These are phyloP conservation scores for Polia nebulosa DNA, from an alignment of 2,888 invertebrate genomes.

Conservation along the genomic window DNA sequence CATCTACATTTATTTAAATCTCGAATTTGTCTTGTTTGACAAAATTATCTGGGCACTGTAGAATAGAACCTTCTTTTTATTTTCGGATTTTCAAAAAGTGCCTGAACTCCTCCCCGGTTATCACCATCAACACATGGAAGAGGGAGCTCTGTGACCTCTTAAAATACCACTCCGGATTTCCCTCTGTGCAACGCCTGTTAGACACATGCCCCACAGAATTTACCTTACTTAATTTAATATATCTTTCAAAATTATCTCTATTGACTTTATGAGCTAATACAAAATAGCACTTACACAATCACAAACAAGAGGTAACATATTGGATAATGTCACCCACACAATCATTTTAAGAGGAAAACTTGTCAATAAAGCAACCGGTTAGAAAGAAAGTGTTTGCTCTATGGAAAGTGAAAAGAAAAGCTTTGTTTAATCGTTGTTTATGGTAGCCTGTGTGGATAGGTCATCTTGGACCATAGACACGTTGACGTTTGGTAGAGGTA, in stretches of 20 bases:
- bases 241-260: background rate
- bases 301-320: slow-evolving; percentile 8
- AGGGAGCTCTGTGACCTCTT: no score
- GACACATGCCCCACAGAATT: no score
- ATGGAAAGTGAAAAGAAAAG: slow-evolving; percentile 65
- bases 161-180: no score
- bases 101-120: no score
- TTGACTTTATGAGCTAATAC: background rate
- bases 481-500: no score
- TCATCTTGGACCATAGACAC: background rate
- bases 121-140: no score
- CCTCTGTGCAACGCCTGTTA: no score
- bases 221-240: background rate
- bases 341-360: slow-evolving; percentile 32
- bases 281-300: background rate
- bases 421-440: slow-evolving; percentile 51
- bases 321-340: slow-evolving; percentile 35
- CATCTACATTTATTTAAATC: no score
- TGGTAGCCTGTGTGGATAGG: slow-evolving; percentile 4
- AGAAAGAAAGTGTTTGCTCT: slow-evolving; percentile 60
- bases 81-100: no score
- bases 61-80: no score
- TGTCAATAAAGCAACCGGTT: slow-evolving; percentile 31
- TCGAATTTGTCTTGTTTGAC: no score
- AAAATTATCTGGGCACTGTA: no score